A percentile compares a stretch with the other conserved stretches of the same genome.
phyloP scores from a whole-genome alignment of 2,113 vertebrate genomes.

The Aix galericulata region DNA sequence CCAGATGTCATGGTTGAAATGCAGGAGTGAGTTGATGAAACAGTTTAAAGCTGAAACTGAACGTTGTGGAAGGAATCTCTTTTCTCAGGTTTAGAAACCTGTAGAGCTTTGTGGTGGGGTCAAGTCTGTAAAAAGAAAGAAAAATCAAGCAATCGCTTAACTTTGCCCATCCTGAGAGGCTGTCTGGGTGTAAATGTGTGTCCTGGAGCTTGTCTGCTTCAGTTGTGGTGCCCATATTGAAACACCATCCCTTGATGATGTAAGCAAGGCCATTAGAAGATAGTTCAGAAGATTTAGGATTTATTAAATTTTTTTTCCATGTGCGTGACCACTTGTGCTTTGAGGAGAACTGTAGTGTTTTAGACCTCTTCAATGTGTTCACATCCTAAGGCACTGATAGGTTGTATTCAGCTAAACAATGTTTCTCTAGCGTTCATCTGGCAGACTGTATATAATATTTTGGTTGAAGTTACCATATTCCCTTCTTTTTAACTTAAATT shows the following conservation, averaged over 20 bases:
- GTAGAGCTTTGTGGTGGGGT: background rate
- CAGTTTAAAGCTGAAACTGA: background rate
- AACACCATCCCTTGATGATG: background rate
- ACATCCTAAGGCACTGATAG: background rate
- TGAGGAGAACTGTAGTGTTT: background rate
- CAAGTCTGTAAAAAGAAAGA: background rate
- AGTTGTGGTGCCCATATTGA: background rate
- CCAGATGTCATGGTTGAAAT: background rate
- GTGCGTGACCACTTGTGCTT: background rate
- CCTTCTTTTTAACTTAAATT: background rate
- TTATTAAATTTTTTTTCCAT: background rate
- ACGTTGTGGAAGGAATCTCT: background rate
- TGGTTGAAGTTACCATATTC: background rate
- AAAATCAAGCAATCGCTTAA: background rate
- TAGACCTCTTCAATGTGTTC: background rate
- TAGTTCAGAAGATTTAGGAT: background rate
- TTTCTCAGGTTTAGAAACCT: background rate
- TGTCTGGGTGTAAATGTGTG: accelerated
- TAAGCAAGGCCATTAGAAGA: background rate
- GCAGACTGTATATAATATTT: background rate
- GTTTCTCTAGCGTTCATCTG: accelerated
- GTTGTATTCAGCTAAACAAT: background rate
- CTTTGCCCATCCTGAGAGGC: background rate
- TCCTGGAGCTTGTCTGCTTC: background rate
- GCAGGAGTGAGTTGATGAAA: background rate